A percentile compares a stretch with the other conserved stretches of the same genome.
Evolutionary conservation across 1,140 invertebrate genomes (phyloP).

Genomic region (Chionoecetes opilio): DNA sequence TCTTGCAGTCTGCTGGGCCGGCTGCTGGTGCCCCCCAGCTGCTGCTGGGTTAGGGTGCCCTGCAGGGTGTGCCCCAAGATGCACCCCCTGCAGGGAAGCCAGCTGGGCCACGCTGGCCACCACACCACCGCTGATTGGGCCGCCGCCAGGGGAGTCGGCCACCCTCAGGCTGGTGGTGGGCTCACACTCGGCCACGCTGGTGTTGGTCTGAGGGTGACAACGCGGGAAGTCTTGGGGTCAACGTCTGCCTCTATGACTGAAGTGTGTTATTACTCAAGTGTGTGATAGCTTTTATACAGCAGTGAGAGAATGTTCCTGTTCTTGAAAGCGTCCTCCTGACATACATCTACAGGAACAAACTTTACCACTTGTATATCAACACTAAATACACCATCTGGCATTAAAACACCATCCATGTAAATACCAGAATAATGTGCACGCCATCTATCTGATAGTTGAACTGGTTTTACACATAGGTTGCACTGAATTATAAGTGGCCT

Average conservation of each 20-base stretch:
- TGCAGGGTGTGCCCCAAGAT: constrained; percentile 11
- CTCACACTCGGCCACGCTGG: constrained; percentile 40
- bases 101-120: constrained; percentile 33
- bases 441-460: too few relatives aligned
- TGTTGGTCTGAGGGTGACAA: constrained; percentile 28
- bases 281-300: background rate
- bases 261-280: background rate
- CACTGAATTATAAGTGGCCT: too few relatives aligned
- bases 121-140: background rate
- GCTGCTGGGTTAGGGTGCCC: constrained; percentile 12
- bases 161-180: constrained; percentile 56
- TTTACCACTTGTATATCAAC: too few relatives aligned
- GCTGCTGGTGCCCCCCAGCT: background rate
- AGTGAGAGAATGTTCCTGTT: background rate
- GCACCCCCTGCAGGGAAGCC: constrained; percentile 17
- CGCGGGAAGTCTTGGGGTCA: background rate
- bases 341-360: background rate
- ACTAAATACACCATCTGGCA: too few relatives aligned
- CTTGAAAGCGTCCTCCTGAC: background rate
- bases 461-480: too few relatives aligned
- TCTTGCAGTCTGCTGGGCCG: constrained; percentile 33
- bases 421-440: too few relatives aligned
- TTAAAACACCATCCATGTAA: too few relatives aligned
- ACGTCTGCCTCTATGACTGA: too few relatives aligned
- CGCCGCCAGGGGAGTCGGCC: constrained; percentile 69